Evolutionary conservation across 2,797 vertebrate species (phyloP), one percentile per base, ranked within the genome.

Genomic region (Mormyrops boulengeri): DNA sequence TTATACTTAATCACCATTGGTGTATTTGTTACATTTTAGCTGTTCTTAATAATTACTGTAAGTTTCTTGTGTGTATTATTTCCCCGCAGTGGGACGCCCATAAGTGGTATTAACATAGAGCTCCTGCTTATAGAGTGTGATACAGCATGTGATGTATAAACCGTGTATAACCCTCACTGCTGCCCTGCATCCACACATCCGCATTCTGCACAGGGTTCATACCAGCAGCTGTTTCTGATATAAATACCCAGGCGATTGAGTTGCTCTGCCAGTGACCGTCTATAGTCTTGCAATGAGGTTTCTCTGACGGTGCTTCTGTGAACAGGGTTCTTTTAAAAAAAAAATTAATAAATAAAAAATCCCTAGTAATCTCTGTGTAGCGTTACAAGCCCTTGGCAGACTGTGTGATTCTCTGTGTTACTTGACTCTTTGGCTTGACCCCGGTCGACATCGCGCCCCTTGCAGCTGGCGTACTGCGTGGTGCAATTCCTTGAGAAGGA

Each of bases 401-500:
- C 30, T 77, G 69, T 73, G 34, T 17, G 14, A 19, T 41, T 14
- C 12, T 38, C 34, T 77, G 69, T 30, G 22, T 38, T 5, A 41
- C 30, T 77, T 14, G 34, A 12, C 69, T 17, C 12, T 38, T 77
- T 38, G 30, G 4, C 34, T 14, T 77, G 69, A 41, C 34, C 34
- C 69, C 14, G 17, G 12, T 6, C 5, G 11, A 12, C 44, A 14
- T 4, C 2, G 11, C 2, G 73, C 60, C 89, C 12, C 34, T 90
- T 95, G 17, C 92, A 99, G 98, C 95, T 99, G 96, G 98, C 98
- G 0, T 99, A 99, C 94, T 99, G 98, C 92, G 98, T 99, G 87
- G 98, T 99, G 94, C 98, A 99, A 89, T 99, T 99, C 95, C 95
- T 99, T 92, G 98, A 99, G 95, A 99, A 99, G 95, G 98, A 99